These are phyloP conservation scores for Knipowitschia caucasica DNA, from an alignment of 2,797 vertebrate species.

Conservation along the genomic window DNA sequence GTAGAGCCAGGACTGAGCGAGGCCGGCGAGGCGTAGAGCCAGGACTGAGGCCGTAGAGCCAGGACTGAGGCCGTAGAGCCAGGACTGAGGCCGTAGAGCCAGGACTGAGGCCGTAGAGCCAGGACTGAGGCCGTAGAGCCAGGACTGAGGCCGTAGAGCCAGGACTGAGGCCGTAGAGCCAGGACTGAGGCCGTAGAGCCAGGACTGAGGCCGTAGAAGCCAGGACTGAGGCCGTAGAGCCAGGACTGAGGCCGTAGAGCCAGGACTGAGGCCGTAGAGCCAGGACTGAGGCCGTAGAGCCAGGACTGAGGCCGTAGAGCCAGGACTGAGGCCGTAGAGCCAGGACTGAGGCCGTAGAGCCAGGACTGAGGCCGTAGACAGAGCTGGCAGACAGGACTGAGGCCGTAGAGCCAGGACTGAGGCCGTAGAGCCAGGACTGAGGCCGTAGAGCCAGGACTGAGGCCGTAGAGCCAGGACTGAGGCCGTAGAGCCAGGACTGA, in stretches of 20 bases:
- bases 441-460: constrained; percentile 19
- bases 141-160: not conserved
- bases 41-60: no score
- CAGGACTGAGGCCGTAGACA: not conserved
- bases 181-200: no score
- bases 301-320: not conserved
- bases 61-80: not conserved
- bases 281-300: no score
- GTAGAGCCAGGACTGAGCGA: no score
- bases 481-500: not conserved
- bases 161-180: constrained; percentile 56
- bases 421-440: not conserved
- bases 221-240: no score
- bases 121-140: no score
- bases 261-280: constrained; percentile 58
- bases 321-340: constrained; percentile 58
- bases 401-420: constrained; percentile 44
- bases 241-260: not conserved
- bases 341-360: no score
- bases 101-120: constrained; percentile 56
- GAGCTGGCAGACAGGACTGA: no score
- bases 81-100: no score
- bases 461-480: constrained; percentile 44
- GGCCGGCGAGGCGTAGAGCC: constrained; percentile 59
- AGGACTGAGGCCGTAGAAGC: not conserved